phyloP scores from a whole-genome alignment of 2,113 vertebrate species.

The Vidua macroura region DNA sequence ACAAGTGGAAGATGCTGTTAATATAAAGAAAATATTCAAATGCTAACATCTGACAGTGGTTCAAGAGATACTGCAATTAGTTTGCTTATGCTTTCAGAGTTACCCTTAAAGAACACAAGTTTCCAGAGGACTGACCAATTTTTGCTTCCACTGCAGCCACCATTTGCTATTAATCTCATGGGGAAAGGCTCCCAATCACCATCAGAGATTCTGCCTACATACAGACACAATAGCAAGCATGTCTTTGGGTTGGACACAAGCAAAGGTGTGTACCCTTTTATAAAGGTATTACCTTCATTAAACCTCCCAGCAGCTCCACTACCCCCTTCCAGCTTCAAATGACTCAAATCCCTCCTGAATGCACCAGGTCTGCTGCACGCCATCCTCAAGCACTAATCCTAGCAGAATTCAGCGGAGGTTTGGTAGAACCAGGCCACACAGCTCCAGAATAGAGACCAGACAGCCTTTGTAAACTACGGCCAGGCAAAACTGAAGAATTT shows the following conservation, averaged over 20 bases:
- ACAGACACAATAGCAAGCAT: accelerated
- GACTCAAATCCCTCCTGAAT: background rate
- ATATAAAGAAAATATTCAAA: background rate
- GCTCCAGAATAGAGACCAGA: background rate
- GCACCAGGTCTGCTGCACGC: background rate
- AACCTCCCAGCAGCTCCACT: background rate
- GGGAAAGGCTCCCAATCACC: background rate
- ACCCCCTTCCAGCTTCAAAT: background rate
- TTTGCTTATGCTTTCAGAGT: background rate
- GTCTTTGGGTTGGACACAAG: background rate
- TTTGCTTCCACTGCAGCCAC: background rate
- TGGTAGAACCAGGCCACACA: accelerated
- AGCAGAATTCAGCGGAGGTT: background rate
- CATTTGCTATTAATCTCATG: background rate
- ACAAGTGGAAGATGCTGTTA: background rate
- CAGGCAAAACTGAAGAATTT: background rate
- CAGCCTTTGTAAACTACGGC: background rate
- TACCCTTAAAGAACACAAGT: background rate
- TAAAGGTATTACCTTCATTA: background rate
- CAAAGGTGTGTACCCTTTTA: background rate
- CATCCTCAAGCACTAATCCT: background rate
- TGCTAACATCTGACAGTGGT: background rate
- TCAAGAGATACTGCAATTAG: background rate
- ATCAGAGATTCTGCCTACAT: accelerated
- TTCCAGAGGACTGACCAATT: background rate